phyloP scores from a whole-genome alignment of 1,140 invertebrate species.

The Drosophila malerkotliana region DNA sequence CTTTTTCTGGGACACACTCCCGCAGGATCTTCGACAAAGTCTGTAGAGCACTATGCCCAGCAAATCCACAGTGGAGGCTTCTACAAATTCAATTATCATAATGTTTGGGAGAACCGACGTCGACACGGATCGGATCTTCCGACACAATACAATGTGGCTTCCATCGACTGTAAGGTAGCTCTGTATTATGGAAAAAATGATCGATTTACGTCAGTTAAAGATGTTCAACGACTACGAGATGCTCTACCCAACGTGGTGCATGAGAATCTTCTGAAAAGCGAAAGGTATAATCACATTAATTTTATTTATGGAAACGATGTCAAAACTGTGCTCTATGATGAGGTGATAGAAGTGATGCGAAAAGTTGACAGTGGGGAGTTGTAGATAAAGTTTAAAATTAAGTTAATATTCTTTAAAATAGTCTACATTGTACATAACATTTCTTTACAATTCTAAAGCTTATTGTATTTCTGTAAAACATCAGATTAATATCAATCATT shows the following conservation, averaged over 20 bases:
- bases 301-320: slow-evolving; percentile 85
- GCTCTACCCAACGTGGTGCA: slow-evolving; percentile 83
- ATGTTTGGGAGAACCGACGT: slow-evolving; percentile 21
- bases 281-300: slow-evolving; percentile 85
- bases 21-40: slow-evolving; percentile 50
- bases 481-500: background rate
- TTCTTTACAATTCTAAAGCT: no score
- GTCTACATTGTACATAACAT: no score
- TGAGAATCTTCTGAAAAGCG: slow-evolving; percentile 73
- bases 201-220: slow-evolving; percentile 26
- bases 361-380: slow-evolving; percentile 49
- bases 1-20: slow-evolving; percentile 28
- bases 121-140: slow-evolving; percentile 26
- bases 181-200: slow-evolving; percentile 64
- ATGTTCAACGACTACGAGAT: slow-evolving; percentile 75
- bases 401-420: no score
- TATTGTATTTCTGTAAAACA: no score
- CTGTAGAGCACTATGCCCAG: slow-evolving; percentile 42
- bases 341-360: slow-evolving; percentile 78
- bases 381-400: background rate
- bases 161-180: slow-evolving; percentile 61
- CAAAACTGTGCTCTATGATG: slow-evolving; percentile 80
- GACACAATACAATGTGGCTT: slow-evolving; percentile 56
- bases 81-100: slow-evolving; percentile 43
- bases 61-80: slow-evolving; percentile 52